A percentile compares a stretch with the other conserved stretches of the same genome.
These are phyloP conservation scores for Hirtodrosophila duncani DNA, from an alignment of 2,888 invertebrate species.

Conservation along the genomic window DNA sequence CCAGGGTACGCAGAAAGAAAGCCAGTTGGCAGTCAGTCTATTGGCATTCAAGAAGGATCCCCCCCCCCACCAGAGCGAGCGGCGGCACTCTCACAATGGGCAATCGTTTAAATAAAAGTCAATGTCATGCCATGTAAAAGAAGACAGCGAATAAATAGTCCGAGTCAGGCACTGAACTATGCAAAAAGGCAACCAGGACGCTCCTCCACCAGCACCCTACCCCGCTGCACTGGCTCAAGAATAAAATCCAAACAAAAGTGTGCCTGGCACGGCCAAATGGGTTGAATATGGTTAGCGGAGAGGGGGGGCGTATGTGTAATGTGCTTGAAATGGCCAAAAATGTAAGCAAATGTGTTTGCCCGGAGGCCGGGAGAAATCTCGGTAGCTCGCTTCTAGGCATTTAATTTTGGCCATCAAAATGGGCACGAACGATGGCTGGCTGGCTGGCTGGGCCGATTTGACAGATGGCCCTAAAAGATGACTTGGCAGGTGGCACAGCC, in stretches of 20 bases:
- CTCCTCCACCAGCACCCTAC: slow-evolving; percentile 1
- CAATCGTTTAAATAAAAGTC: slow-evolving; percentile 72
- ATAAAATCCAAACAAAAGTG: slow-evolving; percentile 9
- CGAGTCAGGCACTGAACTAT: slow-evolving; percentile 17
- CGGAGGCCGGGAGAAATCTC: slow-evolving; percentile 20
- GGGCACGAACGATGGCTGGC: too few relatives aligned
- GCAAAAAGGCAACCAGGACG: slow-evolving; percentile 7
- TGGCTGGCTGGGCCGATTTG: too few relatives aligned
- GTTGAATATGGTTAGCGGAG: too few relatives aligned
- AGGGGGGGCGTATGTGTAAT: slow-evolving; percentile 58
- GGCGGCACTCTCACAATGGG: slow-evolving; percentile 33
- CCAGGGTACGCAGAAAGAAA: too few relatives aligned
- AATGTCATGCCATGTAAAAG: slow-evolving; percentile 66
- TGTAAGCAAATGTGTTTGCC: slow-evolving; percentile 22
- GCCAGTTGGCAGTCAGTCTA: slow-evolving; percentile 39
- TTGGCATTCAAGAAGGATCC: slow-evolving; percentile 46
- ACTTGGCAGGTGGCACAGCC: slow-evolving; percentile 13
- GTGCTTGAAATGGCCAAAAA: slow-evolving; percentile 40
- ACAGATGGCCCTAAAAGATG: slow-evolving; percentile 50
- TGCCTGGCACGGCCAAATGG: slow-evolving; percentile 20
- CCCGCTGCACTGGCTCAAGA: slow-evolving; percentile 28
- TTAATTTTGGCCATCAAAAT: slow-evolving; percentile 64
- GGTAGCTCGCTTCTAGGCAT: slow-evolving; percentile 43
- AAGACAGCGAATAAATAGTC: slow-evolving; percentile 67
- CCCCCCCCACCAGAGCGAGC: slow-evolving; percentile 12